Evolutionary conservation across 1,140 invertebrate genomes (phyloP).

Genomic region (Venturia canescens): DNA sequence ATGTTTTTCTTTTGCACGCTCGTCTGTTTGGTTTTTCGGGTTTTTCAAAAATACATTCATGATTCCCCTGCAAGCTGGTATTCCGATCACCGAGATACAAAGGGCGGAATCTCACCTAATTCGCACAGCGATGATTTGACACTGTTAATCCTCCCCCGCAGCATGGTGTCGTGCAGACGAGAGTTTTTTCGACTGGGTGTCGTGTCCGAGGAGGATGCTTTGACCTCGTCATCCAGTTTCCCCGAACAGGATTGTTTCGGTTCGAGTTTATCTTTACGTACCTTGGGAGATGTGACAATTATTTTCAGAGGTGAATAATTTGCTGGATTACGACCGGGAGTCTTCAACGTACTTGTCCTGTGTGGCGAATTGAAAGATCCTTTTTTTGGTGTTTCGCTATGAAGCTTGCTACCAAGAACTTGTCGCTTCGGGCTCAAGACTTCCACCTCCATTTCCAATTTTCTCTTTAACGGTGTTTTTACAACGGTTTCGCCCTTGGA

Average conservation of each 20-base stretch:
- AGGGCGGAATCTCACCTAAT: conserved; percentile 43
- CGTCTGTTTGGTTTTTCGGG: background rate
- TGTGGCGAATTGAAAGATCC: conserved; percentile 49
- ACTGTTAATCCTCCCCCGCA: conserved; percentile 25
- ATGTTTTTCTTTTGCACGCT: background rate
- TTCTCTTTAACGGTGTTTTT: conserved; percentile 64
- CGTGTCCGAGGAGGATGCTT: conserved; percentile 14
- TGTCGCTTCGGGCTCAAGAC: conserved; percentile 1
- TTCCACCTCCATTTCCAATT: conserved; percentile 42
- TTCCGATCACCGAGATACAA: conserved; percentile 23
- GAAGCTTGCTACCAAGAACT: conserved; percentile 32
- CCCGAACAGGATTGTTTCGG: conserved; percentile 28
- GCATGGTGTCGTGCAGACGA: conserved; percentile 44
- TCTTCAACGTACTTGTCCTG: conserved; percentile 56
- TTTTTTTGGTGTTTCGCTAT: conserved; percentile 44
- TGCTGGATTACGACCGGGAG: conserved; percentile 59
- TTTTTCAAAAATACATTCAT: background rate
- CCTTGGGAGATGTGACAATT: conserved; percentile 67
- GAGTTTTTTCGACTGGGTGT: conserved; percentile 45
- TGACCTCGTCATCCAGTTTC: conserved; percentile 33
- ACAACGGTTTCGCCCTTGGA: conserved; percentile 35
- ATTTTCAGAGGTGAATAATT: conserved; percentile 70
- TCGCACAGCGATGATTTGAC: conserved; percentile 25
- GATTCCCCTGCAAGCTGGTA: background rate
- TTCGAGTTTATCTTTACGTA: conserved; percentile 44